These are phyloP conservation scores for Erebia aethiops DNA, from an alignment of 2,888 invertebrate genomes.

Conservation along the genomic window DNA sequence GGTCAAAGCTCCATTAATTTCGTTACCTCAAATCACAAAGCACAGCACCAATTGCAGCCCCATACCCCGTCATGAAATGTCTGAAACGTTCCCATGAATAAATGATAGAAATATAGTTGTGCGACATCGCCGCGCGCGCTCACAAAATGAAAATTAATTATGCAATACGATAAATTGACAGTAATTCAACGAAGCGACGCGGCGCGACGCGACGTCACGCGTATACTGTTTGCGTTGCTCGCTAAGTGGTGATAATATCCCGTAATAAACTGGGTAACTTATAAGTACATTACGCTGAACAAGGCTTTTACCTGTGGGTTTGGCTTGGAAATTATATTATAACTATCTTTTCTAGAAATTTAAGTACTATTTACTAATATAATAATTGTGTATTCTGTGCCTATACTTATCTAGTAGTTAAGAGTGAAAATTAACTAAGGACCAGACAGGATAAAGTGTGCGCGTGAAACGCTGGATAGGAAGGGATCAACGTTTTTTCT, in stretches of 20 bases:
- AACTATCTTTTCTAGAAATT: too few relatives aligned
- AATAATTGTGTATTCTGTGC: too few relatives aligned
- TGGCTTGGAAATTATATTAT: background rate
- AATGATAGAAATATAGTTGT: slow-evolving; percentile 63
- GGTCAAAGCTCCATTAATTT: too few relatives aligned
- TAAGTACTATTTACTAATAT: too few relatives aligned
- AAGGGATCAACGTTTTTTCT: too few relatives aligned
- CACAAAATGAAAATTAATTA: slow-evolving; percentile 74
- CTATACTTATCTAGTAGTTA: too few relatives aligned
- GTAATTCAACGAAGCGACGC: slow-evolving; percentile 60
- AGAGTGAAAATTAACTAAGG: too few relatives aligned
- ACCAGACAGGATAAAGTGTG: too few relatives aligned
- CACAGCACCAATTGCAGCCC: slow-evolving; percentile 43
- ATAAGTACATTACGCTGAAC: slow-evolving; percentile 32
- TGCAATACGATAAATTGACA: slow-evolving; percentile 73
- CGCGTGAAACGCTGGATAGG: too few relatives aligned
- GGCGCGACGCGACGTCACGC: slow-evolving; percentile 47
- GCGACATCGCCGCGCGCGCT: slow-evolving; percentile 52
- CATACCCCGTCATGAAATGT: slow-evolving; percentile 56
- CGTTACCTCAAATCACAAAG: background rate
- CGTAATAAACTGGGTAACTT: slow-evolving; percentile 29
- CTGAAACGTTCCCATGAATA: slow-evolving; percentile 62
- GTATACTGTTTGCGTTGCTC: slow-evolving; percentile 41
- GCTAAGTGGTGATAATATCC: slow-evolving; percentile 42
- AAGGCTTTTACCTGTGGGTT: slow-evolving; percentile 14